Base-by-base conservation (phyloP, 1,140 invertebrate genomes). In the Eufriesea mexicana region DNA sequence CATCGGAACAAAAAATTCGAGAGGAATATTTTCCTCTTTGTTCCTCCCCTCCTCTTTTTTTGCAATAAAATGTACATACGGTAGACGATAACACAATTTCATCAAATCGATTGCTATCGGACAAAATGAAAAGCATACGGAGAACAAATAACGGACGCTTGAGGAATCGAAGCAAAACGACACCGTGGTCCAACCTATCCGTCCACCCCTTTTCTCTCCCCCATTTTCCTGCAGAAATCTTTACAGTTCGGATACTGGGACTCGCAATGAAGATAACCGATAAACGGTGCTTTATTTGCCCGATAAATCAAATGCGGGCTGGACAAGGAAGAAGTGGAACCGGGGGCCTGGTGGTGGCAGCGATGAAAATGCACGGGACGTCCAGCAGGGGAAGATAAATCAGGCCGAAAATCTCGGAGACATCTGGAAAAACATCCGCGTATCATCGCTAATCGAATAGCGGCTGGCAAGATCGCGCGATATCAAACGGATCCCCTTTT, bases 401-500 rank as follows among this genome's bases (percentile, higher is more conserved):
- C 54, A 18, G 23, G 10, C 23, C n/a, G 45, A 51, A 76, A 80
- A 72, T 72, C 68, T 62, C 42, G 14, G 28, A n/a, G 35, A 54
- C 35, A 35, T 73, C 47, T 18, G 28, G 57, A 62, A 55, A 72
- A 72, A 73, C 57, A 61, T 71, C 55, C 67, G 23, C 51, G 61
- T 72, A 61, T 55, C 35, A n/a, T 23, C 28, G 35, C 51, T 49
- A 61, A 82, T 76, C 62, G 25, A 85, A 74, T 85, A 62, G 49
- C 23, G 54, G 25, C 49, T 10, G 51, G 25, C n/a, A 75, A 66
- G 64, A 82, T 76, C 71, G 42, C 61, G 62, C 62, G 72, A 82
- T 82, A 76, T 82, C 79, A 82, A 67, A 64, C 62, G n/a, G 51
- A 81, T 72, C 59, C 70, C 70, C 25, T 67, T 82, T 76, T 59